Percentiles rank a stretch among this genome's conserved stretches.
These are phyloP conservation scores for Knipowitschia caucasica DNA, from an alignment of 2,797 vertebrate species.

Conservation along the genomic window DNA sequence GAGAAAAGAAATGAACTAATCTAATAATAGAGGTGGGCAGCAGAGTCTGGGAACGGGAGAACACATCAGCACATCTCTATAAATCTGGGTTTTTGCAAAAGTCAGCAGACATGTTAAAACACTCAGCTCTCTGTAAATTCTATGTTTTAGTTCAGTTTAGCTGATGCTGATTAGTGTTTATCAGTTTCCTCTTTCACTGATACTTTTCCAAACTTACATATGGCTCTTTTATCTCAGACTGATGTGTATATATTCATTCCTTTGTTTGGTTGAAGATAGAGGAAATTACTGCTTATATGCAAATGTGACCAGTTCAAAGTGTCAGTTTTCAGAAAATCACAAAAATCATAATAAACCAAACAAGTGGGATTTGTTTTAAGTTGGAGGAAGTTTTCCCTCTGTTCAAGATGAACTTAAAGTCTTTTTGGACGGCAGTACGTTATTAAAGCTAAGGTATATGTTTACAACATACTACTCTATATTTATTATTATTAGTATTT, in stretches of 20 bases:
- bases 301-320: constrained; percentile 67
- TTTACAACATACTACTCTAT: too few species aligned
- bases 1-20: constrained; percentile 47
- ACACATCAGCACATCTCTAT: constrained; percentile 60
- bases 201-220: constrained; percentile 34
- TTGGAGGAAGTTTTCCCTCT: background rate
- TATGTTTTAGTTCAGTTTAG: constrained; percentile 8
- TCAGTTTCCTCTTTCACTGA: constrained; percentile 29
- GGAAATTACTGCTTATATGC: constrained; percentile 58
- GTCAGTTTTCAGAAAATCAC: constrained; percentile 53
- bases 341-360: constrained; percentile 57
- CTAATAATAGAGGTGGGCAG: constrained; percentile 60
- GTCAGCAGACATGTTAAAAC: constrained; percentile 33
- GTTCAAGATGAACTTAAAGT: too few species aligned
- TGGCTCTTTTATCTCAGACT: constrained; percentile 41
- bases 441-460: too few species aligned
- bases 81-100: constrained; percentile 40
- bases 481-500: too few species aligned
- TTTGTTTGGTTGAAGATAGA: constrained; percentile 57
- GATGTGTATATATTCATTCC: constrained; percentile 52
- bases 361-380: constrained; percentile 10
- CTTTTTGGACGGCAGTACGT: too few species aligned
- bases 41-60: constrained; percentile 53
- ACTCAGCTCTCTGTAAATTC: constrained; percentile 27
- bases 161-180: constrained; percentile 32